phyloP scores from a whole-genome alignment of 2,113 vertebrate genomes.

The Plecotus auritus region DNA sequence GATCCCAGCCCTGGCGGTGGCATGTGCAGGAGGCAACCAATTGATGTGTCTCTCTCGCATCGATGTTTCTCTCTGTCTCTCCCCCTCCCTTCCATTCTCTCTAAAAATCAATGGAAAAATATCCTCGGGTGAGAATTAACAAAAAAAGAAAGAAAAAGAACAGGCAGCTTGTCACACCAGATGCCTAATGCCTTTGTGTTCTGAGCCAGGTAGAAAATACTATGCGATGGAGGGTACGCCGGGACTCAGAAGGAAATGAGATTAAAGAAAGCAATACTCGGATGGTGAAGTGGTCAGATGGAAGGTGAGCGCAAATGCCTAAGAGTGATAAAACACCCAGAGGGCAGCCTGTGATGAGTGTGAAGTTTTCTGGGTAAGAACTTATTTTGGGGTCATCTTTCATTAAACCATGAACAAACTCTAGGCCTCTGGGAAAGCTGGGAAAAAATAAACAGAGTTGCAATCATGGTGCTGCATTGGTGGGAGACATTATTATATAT shows the following conservation, averaged over 20 bases:
- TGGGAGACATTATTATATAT: neutral
- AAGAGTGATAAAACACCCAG: neutral
- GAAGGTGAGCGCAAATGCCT: constrained; percentile 82
- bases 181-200: neutral
- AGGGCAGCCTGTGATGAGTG: neutral
- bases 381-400: neutral
- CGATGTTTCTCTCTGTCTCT: too few relatives aligned
- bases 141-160: neutral
- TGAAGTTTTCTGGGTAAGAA: neutral
- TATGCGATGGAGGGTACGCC: constrained; percentile 90
- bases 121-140: too few relatives aligned
- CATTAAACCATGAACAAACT: neutral
- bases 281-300: constrained; percentile 96
- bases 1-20: too few relatives aligned
- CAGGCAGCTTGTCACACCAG: neutral
- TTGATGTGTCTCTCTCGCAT: too few relatives aligned
- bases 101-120: too few relatives aligned
- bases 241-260: constrained; percentile 91
- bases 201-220: constrained; percentile 92
- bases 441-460: neutral
- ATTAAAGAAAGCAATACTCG: constrained; percentile 91
- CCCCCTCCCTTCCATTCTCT: too few relatives aligned
- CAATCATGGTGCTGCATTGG: neutral
- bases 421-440: neutral
- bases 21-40: too few relatives aligned